These are phyloP conservation scores for Idaea biselata DNA, from an alignment of 2,888 invertebrate genomes.

Conservation along the genomic window DNA sequence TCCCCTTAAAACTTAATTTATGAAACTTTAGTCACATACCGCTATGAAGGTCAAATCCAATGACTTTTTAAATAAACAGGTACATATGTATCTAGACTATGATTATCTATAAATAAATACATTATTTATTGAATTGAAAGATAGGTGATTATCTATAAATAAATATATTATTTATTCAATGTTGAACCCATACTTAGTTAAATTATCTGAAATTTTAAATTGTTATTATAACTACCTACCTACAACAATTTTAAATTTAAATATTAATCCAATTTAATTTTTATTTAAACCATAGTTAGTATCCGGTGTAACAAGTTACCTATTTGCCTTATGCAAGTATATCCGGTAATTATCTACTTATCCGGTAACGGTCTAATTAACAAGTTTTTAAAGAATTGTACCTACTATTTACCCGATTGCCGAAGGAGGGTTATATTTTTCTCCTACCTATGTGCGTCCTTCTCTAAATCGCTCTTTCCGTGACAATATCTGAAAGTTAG, in stretches of 20 bases:
- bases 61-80: background rate
- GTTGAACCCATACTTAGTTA: too few species aligned
- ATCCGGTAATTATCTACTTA: background rate
- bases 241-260: too few species aligned
- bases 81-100: background rate
- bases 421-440: too few species aligned
- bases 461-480: too few species aligned
- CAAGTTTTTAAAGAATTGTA: background rate
- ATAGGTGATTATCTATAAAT: background rate
- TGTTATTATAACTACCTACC: too few species aligned
- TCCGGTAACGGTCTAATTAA: background rate
- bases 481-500: too few species aligned
- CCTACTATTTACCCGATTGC: background rate
- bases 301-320: too few species aligned
- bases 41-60: background rate
- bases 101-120: background rate
- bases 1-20: too few species aligned
- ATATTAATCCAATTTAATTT: too few species aligned
- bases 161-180: background rate
- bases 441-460: too few species aligned
- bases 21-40: background rate
- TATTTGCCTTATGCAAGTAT: background rate
- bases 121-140: background rate
- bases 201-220: too few species aligned
- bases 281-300: too few species aligned